Evolutionary conservation across 1,140 invertebrate species (phyloP).

Genomic region (Cotesia typhae): DNA sequence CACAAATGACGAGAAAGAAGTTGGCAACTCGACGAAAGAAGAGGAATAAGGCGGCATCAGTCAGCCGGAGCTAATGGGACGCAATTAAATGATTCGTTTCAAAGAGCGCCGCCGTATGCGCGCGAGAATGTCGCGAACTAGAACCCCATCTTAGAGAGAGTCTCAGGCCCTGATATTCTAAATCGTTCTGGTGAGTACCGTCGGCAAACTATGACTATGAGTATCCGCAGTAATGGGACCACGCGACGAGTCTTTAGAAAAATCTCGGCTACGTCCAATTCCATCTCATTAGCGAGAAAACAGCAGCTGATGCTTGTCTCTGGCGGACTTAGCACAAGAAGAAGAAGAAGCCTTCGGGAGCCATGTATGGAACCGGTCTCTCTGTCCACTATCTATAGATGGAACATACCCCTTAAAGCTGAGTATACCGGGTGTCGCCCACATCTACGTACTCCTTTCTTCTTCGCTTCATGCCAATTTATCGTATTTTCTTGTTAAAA

Average conservation of each 20-base stretch:
- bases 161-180: not conserved
- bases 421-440: constrained; percentile 62
- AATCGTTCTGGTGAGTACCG: not conserved
- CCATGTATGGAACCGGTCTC: constrained; percentile 67
- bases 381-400: constrained; percentile 50
- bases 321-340: constrained; percentile 62
- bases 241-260: constrained; percentile 58
- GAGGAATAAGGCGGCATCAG: constrained; percentile 37
- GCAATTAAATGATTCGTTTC: constrained; percentile 68
- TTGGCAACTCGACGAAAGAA: constrained; percentile 28
- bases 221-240: constrained; percentile 16
- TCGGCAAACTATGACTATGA: constrained; percentile 12
- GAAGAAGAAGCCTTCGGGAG: constrained; percentile 62
- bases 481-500: not conserved
- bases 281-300: constrained; percentile 66
- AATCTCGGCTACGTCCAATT: constrained; percentile 67
- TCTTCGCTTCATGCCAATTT: constrained; percentile 37
- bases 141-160: constrained; percentile 40
- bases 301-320: constrained; percentile 66
- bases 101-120: constrained; percentile 63
- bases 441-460: constrained; percentile 51
- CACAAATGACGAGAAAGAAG: constrained; percentile 24
- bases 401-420: constrained; percentile 39
- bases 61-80: constrained; percentile 62
- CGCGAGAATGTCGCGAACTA: constrained; percentile 66